Base-by-base conservation (phyloP, 2,888 invertebrate genomes). In the Drosophila formosana region DNA sequence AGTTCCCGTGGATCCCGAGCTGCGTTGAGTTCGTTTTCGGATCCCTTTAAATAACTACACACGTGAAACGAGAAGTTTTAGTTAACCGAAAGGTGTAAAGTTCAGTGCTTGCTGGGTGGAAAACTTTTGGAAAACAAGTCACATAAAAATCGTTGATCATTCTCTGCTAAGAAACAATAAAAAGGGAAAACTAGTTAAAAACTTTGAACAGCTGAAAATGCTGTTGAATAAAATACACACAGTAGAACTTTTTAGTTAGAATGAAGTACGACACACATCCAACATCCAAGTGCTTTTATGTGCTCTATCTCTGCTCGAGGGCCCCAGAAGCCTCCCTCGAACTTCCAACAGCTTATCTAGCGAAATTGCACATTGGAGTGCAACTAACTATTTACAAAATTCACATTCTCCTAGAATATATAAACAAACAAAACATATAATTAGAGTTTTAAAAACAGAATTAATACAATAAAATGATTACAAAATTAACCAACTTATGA, bases 111-210 rank as follows among this genome's bases (percentile, higher is more conserved):
- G 52, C 3, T 47, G 41, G 51, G 37, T 18, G 23, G 30, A 32
- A 63, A 69, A 73, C 49, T 78, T 70, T 50, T 47, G 25, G 23
- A 58, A 63, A 76, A 74, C 75, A 78, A 76, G 55, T 78, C 76
- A 74, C 74, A 76, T 69, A 78, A 76, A 76, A 78, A 66, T 76
- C 57, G 56, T 66, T 66, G 66, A 74, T 78, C 65, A 69, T 78
- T 67, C 56, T 50, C 56, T 50, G 39, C 57, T 25, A 57, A 43
- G 37, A 37, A 65, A 61, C 61, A 65, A 66, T 62, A 55, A 46
- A 34, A 63, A 57, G 25, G 28, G 46, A 45, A 45, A 52, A 67
- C 43, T 72, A 56, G 50, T 63, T 46, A 55, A 77, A 75, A 75
- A 41, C 78, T 75, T 56, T 37, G 25, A 53, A 50, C 26, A 62